Evolutionary conservation across 2,113 vertebrate genomes (phyloP).

Genomic region (Sturnus vulgaris): DNA sequence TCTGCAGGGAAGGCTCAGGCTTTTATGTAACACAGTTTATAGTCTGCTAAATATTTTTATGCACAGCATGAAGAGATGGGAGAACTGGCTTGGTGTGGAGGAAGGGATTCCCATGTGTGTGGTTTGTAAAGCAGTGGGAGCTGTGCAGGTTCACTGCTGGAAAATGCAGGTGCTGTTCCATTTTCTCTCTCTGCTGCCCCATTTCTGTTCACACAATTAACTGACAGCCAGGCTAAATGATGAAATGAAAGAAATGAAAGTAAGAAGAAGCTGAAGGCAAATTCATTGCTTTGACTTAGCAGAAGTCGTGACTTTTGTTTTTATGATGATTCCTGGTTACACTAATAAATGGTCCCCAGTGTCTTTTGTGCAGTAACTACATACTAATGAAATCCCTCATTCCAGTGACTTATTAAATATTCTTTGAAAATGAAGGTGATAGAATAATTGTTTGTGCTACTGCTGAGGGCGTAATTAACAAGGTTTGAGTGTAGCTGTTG

Average conservation of each 20-base stretch:
- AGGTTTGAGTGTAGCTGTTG: neutral
- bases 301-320: constrained; percentile 5
- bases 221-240: neutral
- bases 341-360: neutral
- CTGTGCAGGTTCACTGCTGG: neutral
- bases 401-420: neutral
- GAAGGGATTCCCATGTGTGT: neutral
- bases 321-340: neutral
- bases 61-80: neutral
- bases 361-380: neutral
- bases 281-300: neutral
- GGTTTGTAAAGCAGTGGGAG: neutral
- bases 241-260: neutral
- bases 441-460: constrained; percentile 32
- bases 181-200: constrained; percentile 4
- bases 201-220: neutral
- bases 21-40: neutral
- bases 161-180: constrained; percentile 25
- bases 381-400: constrained; percentile 18
- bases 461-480: constrained; percentile 28
- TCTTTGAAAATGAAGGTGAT: neutral
- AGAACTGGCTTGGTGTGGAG: neutral
- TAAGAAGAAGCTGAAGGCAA: constrained; percentile 18
- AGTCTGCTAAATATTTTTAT: constrained; percentile 13
- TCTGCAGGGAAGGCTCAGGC: neutral